Percentiles rank a stretch among this genome's conserved stretches.
Conservation (phyloP, 2,888 invertebrate species). For the Bembecia ichneumoniformis region DNA sequence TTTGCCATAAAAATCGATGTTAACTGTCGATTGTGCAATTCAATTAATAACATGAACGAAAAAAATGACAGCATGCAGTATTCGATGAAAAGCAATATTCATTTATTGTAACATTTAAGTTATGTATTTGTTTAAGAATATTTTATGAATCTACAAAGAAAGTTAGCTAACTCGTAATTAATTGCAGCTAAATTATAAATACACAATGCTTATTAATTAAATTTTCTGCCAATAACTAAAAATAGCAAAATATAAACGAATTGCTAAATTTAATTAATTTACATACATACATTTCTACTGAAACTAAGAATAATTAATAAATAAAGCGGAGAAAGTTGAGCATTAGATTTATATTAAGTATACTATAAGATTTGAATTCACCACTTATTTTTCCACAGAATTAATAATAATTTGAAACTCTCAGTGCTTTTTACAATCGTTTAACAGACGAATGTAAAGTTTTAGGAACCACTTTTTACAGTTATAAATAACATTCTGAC, state of each 20-base stretch:
- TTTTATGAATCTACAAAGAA: conserved; percentile 35
- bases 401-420: conserved; percentile 56
- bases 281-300: conserved; percentile 32
- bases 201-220: too few species aligned
- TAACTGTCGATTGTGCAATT: too few species aligned
- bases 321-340: conserved; percentile 60
- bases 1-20: too few species aligned
- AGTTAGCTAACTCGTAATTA: conserved; percentile 33
- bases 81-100: conserved; percentile 29
- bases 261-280: conserved; percentile 14
- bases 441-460: neutral
- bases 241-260: conserved; percentile 5
- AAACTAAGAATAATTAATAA: conserved; percentile 29
- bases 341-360: conserved; percentile 46
- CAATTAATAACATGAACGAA: conserved; percentile 14
- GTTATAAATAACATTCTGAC: conserved; percentile 8
- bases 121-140: conserved; percentile 14
- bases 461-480: conserved; percentile 16
- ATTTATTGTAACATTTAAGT: conserved; percentile 23
- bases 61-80: conserved; percentile 27
- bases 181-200: too few species aligned
- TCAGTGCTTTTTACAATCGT: conserved; percentile 5
- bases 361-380: conserved; percentile 11
- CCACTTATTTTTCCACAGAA: conserved; percentile 52
- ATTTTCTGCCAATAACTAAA: conserved; percentile 11